Percentiles rank a stretch among this genome's conserved stretches.
Evolutionary conservation across 1,140 invertebrate species (phyloP).

Genomic region (Protaetia brevitarsis): DNA sequence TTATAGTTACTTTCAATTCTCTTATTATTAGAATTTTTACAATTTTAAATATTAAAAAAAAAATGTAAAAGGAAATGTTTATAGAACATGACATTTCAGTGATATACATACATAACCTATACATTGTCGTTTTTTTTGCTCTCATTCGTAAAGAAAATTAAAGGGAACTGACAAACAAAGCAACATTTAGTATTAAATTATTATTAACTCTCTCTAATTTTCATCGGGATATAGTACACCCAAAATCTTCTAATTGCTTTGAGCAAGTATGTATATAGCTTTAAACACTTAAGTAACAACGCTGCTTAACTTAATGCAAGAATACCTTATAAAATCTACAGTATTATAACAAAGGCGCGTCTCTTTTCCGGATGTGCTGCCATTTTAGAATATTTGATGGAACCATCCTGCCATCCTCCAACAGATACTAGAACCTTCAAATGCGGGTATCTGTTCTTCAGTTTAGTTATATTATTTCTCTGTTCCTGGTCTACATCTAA

Average conservation of each 20-base stretch:
- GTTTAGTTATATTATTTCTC: conserved; percentile 55
- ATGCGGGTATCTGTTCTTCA: conserved; percentile 58
- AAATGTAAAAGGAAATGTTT: no score
- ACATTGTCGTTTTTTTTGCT: no score
- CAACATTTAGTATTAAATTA: no score
- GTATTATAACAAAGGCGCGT: conserved; percentile 51
- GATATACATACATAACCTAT: no score
- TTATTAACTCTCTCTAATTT: no score
- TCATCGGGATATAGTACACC: no score
- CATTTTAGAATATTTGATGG: conserved; percentile 57
- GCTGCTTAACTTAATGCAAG: not conserved
- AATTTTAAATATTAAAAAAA: no score
- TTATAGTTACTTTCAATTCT: no score
- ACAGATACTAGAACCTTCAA: conserved; percentile 66
- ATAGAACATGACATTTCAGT: no score
- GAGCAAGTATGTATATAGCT: not conserved
- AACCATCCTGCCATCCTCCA: conserved; percentile 73
- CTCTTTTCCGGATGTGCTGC: conserved; percentile 27
- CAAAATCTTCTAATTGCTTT: not conserved
- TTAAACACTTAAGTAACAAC: not conserved
- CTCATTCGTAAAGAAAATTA: no score
- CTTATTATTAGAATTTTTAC: no score
- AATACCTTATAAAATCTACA: conserved; percentile 49
- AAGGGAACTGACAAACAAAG: no score
- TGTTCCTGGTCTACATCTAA: not conserved